Base-by-base conservation (phyloP, 2,888 invertebrate genomes). In the Leptopilina syphax region DNA sequence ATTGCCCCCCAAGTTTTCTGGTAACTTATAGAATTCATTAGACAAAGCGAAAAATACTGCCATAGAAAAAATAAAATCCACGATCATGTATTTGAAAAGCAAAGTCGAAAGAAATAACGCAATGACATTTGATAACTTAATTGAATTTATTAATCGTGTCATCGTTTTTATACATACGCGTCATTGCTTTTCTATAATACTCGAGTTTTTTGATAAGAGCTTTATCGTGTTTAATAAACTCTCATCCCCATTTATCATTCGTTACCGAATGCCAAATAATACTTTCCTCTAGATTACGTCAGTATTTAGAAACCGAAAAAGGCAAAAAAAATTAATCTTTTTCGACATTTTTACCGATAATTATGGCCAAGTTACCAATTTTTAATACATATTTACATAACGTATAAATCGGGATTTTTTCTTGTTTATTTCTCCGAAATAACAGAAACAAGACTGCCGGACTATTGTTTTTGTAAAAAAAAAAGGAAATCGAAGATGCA, bases 11-110 rank as follows among this genome's bases (percentile, higher is more conserved):
- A 7, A 34, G 4, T 1, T 7, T 47, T 50, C 3, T 50, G 50
- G 73, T 73, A 73, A 73, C 34, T 54, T 70, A 34, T 34, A 68
- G 44, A 65, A 76, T 47, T 68, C 68, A 50, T 34, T 2, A 44
- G 44, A 6, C n/a, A 47, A 54, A 54, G 66, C 83, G 80, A 86
- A 86, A 88, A 90, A 89, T 90, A 90, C 90, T 90, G 88, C 50
- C 50, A 50, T 50, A 50, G 3, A 50, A 50, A 12, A 44, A 12
- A 50, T 10, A 44, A 50, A 10, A 12, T 10, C 12, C 87, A 85
- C 83, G 81, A 44, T 76, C 81, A 80, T 84, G 81, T 65, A 83
- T 80, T 44, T 6, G 81, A 83, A 86, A 50, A 86, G 85, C 86
- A 84, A 87, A 87, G 85, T 80, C 83, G 34, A 73, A 73, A 73